Conservation (phyloP, 2,797 vertebrate species). For the Gallinago stenura region DNA sequence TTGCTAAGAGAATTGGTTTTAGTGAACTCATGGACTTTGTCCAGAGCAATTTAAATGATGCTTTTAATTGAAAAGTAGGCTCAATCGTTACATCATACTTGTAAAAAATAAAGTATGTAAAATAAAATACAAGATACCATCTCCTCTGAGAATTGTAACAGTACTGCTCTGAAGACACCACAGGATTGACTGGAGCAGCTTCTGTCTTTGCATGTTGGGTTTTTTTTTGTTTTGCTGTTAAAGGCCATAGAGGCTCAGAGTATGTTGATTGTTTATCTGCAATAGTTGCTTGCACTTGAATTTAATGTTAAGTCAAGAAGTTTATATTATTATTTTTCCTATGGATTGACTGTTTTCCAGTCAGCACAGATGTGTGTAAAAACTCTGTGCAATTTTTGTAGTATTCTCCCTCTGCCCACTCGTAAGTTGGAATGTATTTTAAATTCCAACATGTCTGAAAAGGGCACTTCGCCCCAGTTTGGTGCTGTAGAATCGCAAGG, state of each 20-base stretch:
- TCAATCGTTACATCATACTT: not conserved
- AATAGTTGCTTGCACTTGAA: not conserved
- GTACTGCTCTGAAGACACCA: not conserved
- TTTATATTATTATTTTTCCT: not conserved
- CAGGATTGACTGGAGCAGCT: not conserved
- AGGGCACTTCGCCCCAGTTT: not conserved
- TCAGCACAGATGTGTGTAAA: not conserved
- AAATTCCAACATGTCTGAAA: not conserved
- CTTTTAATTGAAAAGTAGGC: not conserved
- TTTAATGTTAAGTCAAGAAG: not conserved
- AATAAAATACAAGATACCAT: not conserved
- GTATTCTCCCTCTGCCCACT: not conserved
- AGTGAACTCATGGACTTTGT: not conserved
- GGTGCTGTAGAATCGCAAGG: not conserved
- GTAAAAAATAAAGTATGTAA: not conserved
- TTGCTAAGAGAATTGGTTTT: not conserved
- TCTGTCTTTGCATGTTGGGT: not conserved
- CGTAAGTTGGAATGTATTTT: not conserved
- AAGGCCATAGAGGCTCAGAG: not conserved
- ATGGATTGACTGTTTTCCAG: not conserved
- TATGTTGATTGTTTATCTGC: not conserved
- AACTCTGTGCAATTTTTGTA: not conserved
- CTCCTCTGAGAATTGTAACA: not conserved
- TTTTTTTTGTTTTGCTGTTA: not conserved
- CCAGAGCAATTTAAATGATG: not conserved